Evolutionary conservation across 2,888 invertebrate species (phyloP), one percentile per base, ranked within the genome.

Genomic region (Suillia variegata): DNA sequence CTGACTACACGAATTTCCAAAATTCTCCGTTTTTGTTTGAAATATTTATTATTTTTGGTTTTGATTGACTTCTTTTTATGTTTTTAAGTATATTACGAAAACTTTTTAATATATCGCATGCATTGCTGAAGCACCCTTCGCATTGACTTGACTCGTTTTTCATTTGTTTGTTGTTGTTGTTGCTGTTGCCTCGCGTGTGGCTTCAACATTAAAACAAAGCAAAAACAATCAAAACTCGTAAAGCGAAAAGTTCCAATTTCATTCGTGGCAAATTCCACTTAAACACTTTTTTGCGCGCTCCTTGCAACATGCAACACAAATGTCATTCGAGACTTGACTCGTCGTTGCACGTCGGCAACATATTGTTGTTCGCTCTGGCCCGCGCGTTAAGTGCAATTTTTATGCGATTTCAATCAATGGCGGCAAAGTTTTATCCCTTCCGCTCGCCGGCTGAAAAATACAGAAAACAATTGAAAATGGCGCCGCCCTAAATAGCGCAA

Each of bases 401-500:
- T 71, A 74, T 73, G 70, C 69, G 73, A 73, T 72, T 72, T 72
- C 72, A 71, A 72, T 72, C 72, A 73, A 67, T 67, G 56, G 26
- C 20, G 2, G 13, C 13, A 26, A 51, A 21, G 22, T 34, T 53
- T 48, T 20, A 15, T 34, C n/a, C 18, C 13, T n/a, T n/a, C 33
- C 48, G 48, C 48, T 31, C 48, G 45, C 47, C 21, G 31, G 13
- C 48, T 20, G 13, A 52, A 52, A 33, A 24, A 38, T 20, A 53
- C 51, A 53, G 50, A 33, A 51, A 68, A 70, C 73, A 67, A 74
- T 72, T 74, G 70, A 31, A 61, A 71, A 61, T 65, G 72, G 71
- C 75, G 71, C 75, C 71, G 70, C 71, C 69, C 73, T 66, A 72
- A 72, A 74, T 73, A 73, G 70, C 75, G 70, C 68, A 69, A 73